Conservation (phyloP, 2,113 vertebrate genomes). For the Lagopus leucura region DNA sequence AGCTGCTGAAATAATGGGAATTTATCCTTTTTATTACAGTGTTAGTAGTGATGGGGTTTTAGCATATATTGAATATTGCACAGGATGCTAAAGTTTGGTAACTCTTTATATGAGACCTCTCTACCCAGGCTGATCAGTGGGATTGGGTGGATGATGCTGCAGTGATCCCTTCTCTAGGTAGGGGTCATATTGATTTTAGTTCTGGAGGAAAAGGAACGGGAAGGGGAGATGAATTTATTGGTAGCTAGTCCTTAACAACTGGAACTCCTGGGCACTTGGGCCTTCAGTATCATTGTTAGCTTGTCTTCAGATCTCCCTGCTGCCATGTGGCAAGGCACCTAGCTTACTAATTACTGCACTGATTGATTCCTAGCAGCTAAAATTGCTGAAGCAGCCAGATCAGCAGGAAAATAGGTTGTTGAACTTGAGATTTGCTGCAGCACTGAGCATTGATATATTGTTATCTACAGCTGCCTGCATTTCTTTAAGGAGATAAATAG, state of each 20-base stretch:
- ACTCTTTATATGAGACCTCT: background rate
- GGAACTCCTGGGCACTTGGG: background rate
- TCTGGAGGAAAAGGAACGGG: background rate
- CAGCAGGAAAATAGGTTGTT: background rate
- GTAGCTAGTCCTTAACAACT: background rate
- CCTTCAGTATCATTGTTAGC: accelerated
- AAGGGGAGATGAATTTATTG: background rate
- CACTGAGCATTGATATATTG: background rate
- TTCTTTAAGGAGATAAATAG: background rate
- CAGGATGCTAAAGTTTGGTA: background rate
- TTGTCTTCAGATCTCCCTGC: background rate
- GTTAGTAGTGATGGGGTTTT: background rate
- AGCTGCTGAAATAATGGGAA: constrained; percentile 34
- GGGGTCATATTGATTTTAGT: background rate
- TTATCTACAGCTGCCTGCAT: background rate
- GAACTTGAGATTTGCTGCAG: background rate
- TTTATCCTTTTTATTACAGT: background rate
- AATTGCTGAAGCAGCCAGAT: background rate
- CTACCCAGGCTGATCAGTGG: background rate
- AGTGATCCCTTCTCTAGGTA: background rate
- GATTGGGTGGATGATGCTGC: background rate
- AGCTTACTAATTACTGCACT: background rate
- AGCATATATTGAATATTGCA: background rate
- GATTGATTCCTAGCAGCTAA: background rate
- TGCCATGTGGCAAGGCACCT: background rate